Conservation (phyloP, 2,113 vertebrate species). For the Recurvirostra avosetta region DNA sequence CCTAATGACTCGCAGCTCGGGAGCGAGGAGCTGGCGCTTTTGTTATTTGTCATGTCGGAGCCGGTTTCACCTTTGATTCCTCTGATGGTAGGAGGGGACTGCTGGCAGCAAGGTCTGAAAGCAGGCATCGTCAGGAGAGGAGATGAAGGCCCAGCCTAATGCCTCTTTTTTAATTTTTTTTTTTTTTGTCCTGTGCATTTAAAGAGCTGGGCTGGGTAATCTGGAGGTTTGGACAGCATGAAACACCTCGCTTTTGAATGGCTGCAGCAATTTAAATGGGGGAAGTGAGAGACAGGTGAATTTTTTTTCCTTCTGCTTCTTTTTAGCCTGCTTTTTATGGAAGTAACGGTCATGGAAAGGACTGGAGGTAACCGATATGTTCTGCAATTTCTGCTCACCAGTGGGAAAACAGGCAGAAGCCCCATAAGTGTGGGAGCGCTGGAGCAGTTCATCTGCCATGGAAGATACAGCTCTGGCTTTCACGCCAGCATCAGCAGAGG, state of each 20-base stretch:
- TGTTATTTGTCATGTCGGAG: neutral
- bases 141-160: slow-evolving; percentile 27
- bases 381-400: neutral
- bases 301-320: neutral
- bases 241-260: neutral
- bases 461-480: neutral
- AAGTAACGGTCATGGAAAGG: neutral
- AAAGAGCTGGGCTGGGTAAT: slow-evolving; percentile 18
- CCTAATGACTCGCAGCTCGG: slow-evolving; percentile 23
- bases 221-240: neutral
- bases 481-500: neutral
- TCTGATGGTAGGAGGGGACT: slow-evolving; percentile 14
- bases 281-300: neutral
- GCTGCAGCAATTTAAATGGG: neutral
- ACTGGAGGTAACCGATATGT: neutral
- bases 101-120: slow-evolving; percentile 39
- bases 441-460: neutral
- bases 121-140: neutral
- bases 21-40: neutral
- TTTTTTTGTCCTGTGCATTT: neutral
- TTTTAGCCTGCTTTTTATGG: neutral
- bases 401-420: neutral
- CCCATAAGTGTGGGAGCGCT: neutral
- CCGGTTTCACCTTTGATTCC: slow-evolving; percentile 42
- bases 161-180: neutral